phyloP scores from a whole-genome alignment of 2,797 vertebrate species.

The Remorina albescens region DNA sequence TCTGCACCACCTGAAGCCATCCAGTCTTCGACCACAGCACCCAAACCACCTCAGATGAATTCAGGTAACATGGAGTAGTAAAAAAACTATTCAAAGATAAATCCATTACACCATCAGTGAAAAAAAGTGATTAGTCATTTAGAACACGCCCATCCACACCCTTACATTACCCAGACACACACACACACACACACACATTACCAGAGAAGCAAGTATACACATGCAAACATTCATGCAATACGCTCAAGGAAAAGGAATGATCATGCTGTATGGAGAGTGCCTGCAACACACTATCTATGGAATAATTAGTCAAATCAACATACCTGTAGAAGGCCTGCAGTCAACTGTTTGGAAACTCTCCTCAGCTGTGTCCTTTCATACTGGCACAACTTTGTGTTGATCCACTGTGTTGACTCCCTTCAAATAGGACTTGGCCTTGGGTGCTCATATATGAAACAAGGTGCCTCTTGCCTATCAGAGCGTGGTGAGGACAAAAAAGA shows the following conservation, averaged over 20 bases:
- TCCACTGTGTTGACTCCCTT: conserved; percentile 27
- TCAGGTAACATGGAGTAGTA: conserved; percentile 2
- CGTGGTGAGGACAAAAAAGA: conserved; percentile 22
- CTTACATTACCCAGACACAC: conserved; percentile 24
- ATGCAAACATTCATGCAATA: conserved; percentile 49
- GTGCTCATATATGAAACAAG: conserved; percentile 61
- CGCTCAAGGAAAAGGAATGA: conserved; percentile 27
- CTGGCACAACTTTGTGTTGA: conserved; percentile 19
- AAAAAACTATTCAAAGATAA: neutral
- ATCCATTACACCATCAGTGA: neutral
- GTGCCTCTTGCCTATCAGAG: conserved; percentile 52
- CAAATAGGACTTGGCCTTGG: conserved; percentile 53
- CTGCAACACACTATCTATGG: conserved; percentile 1
- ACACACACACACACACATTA: conserved; percentile 15
- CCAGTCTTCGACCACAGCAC: neutral
- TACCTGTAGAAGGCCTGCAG: conserved; percentile 62
- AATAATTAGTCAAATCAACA: conserved; percentile 31
- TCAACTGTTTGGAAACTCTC: conserved; percentile 26
- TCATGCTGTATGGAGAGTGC: neutral
- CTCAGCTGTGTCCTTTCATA: conserved; percentile 54
- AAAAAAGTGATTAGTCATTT: conserved; percentile 42
- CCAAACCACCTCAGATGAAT: neutral
- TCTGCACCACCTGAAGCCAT: conserved; percentile 85
- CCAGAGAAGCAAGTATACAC: conserved; percentile 49
- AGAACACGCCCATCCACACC: conserved; percentile 55